phyloP scores from a whole-genome alignment of 2,113 vertebrate genomes.

The Albula glossodonta region DNA sequence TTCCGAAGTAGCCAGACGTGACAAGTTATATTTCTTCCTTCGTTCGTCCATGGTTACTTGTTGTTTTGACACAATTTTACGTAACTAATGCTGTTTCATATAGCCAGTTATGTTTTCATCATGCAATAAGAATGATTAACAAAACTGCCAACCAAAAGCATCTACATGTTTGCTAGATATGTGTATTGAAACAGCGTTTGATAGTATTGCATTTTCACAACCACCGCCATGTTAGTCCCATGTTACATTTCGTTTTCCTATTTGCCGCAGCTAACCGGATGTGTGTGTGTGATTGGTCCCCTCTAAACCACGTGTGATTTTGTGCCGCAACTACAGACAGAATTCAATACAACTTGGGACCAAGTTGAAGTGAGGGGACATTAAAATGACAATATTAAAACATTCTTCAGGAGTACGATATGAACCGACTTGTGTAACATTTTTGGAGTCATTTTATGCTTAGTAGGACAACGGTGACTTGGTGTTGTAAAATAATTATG shows the following conservation, averaged over 20 bases:
- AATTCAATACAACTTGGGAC: neutral
- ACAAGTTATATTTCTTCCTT: neutral
- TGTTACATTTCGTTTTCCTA: neutral
- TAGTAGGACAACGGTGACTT: too few relatives aligned
- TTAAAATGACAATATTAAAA: too few relatives aligned
- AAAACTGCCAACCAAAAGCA: neutral
- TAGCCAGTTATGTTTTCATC: neutral
- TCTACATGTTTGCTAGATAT: neutral
- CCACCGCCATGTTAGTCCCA: slow-evolving; percentile 29
- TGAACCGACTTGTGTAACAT: too few relatives aligned
- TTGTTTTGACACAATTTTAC: neutral
- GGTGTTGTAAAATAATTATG: too few relatives aligned
- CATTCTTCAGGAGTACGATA: too few relatives aligned
- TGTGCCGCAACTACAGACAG: neutral
- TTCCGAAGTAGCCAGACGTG: neutral
- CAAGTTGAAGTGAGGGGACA: neutral
- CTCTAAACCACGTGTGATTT: slow-evolving; percentile 22
- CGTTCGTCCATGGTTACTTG: neutral
- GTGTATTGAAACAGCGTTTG: neutral
- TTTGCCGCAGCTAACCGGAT: neutral
- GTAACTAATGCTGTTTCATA: neutral
- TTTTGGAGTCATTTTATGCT: too few relatives aligned
- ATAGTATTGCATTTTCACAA: neutral
- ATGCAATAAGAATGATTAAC: neutral
- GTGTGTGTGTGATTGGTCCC: slow-evolving; percentile 39